These are phyloP conservation scores for Dendrolimus kikuchii DNA, from an alignment of 1,140 invertebrate genomes.

Conservation along the genomic window DNA sequence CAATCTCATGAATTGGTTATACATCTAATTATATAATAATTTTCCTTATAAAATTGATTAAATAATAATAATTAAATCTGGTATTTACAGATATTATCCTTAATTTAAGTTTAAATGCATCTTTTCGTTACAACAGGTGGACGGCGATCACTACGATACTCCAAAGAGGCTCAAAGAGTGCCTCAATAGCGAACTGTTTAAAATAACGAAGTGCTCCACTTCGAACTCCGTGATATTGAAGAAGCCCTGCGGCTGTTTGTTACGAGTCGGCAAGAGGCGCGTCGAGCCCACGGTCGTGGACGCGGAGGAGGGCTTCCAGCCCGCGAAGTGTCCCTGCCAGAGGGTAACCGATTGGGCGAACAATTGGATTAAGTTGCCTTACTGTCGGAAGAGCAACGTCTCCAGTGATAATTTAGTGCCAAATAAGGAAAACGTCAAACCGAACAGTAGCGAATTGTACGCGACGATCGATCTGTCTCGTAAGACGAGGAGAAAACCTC, in stretches of 20 bases:
- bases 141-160: constrained; percentile 81
- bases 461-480: constrained; percentile 80
- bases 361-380: constrained; percentile 75
- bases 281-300: constrained; percentile 60
- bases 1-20: no score
- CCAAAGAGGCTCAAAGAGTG: constrained; percentile 84
- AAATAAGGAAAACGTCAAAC: constrained; percentile 65
- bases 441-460: constrained; percentile 74
- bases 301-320: constrained; percentile 48
- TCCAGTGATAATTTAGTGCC: constrained; percentile 68
- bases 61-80: no score
- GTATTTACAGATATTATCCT: no score
- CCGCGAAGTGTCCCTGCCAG: constrained; percentile 74
- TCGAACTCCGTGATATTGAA: constrained; percentile 73
- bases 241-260: constrained; percentile 76
- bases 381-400: constrained; percentile 65
- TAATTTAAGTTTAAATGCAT: no score
- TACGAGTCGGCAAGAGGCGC: constrained; percentile 62
- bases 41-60: no score
- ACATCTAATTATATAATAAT: no score
- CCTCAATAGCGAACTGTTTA: constrained; percentile 74
- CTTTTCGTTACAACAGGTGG: constrained; percentile 28
- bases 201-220: constrained; percentile 74
- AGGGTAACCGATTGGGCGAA: constrained; percentile 78
- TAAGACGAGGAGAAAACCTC: constrained; percentile 70